Evolutionary conservation across 2,888 invertebrate species (phyloP).

Genomic region (Synanthedon vespiformis): DNA sequence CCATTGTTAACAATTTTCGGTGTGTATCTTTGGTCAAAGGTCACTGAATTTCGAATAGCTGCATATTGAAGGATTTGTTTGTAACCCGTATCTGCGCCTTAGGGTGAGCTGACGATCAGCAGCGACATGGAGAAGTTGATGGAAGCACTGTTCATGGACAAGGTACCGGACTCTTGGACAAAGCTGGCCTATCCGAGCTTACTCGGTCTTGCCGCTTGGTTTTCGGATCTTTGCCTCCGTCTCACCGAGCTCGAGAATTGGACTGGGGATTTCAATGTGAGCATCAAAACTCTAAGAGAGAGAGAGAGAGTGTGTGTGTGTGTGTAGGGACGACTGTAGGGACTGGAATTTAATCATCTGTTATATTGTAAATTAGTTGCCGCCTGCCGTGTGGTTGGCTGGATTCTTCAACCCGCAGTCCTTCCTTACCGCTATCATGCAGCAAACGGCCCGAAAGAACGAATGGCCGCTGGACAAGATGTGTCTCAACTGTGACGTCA

Average conservation of each 20-base stretch:
- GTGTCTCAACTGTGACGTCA: slow-evolving; percentile 95
- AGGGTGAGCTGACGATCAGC: slow-evolving; percentile 95
- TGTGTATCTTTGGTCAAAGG: too few relatives aligned
- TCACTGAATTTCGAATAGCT: too few relatives aligned
- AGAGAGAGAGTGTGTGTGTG: too few relatives aligned
- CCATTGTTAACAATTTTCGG: too few relatives aligned
- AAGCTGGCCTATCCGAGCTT: slow-evolving; percentile 90
- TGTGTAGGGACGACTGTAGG: too few relatives aligned
- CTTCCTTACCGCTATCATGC: slow-evolving; percentile 97
- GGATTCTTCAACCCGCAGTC: slow-evolving; percentile 98
- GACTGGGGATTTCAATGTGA: slow-evolving; percentile 85
- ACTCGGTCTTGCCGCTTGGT: slow-evolving; percentile 86
- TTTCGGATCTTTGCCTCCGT: slow-evolving; percentile 84
- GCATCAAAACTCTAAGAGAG: slow-evolving; percentile 11
- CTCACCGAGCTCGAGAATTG: slow-evolving; percentile 87
- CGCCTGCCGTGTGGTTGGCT: slow-evolving; percentile 90
- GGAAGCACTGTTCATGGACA: slow-evolving; percentile 88
- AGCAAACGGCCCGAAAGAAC: slow-evolving; percentile 94
- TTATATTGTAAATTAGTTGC: slow-evolving; percentile 63
- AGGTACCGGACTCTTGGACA: slow-evolving; percentile 89
- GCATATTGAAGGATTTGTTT: not conserved
- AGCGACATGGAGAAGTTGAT: slow-evolving; percentile 91
- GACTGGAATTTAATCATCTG: not conserved
- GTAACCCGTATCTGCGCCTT: not conserved
- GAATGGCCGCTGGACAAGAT: slow-evolving; percentile 97